These are phyloP conservation scores for Nymphalis urticae DNA, from an alignment of 2,888 invertebrate genomes.

Conservation along the genomic window DNA sequence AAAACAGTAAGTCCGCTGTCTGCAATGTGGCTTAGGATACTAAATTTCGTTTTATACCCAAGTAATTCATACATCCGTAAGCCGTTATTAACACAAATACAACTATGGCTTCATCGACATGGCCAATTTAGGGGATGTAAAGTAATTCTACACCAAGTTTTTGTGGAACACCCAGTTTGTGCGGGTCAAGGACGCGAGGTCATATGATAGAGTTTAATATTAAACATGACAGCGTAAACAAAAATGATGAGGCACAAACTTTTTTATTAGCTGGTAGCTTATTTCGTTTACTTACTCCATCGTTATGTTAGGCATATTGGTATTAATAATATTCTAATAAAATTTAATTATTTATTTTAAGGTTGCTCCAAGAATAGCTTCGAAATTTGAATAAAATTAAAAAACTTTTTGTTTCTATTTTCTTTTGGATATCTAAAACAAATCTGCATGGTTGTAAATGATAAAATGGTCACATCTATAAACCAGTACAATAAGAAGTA, in stretches of 20 bases:
- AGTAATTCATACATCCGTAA: conserved; percentile 27
- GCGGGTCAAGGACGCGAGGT: conserved; percentile 24
- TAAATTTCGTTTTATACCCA: conserved; percentile 18
- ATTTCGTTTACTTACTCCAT: too few relatives aligned
- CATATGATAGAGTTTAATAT: neutral
- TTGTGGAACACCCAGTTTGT: conserved; percentile 26
- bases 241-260: neutral
- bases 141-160: conserved; percentile 32
- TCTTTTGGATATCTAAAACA: too few relatives aligned
- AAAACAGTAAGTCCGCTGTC: conserved; percentile 6
- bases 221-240: neutral
- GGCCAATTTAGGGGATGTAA: conserved; percentile 33
- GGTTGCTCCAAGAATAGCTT: too few relatives aligned
- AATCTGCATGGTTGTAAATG: too few relatives aligned
- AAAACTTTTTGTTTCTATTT: too few relatives aligned
- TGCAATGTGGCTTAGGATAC: conserved; percentile 16
- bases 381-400: too few relatives aligned
- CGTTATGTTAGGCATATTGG: too few relatives aligned
- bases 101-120: conserved; percentile 35
- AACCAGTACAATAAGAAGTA: too few relatives aligned
- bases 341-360: too few relatives aligned
- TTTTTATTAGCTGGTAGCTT: too few relatives aligned
- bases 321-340: too few relatives aligned
- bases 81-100: conserved; percentile 29
- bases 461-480: too few relatives aligned